Evolutionary conservation across 1,140 invertebrate species (phyloP).

Genomic region (Magallana ariakensis): DNA sequence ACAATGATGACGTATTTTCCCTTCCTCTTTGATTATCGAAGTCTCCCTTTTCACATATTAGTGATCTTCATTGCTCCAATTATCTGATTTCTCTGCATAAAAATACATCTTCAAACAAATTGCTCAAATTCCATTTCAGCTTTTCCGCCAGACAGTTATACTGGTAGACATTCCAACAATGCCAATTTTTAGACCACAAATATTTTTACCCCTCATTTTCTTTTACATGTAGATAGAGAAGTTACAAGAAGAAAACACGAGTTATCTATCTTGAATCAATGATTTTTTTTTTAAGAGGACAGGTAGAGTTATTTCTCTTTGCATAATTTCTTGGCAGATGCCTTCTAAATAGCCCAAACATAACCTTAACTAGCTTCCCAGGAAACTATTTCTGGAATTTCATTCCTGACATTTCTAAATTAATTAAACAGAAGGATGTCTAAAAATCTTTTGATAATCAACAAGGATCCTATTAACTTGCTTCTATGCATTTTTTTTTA

Average conservation of each 20-base stretch:
- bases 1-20: constrained; percentile 29
- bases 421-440: not conserved
- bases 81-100: constrained; percentile 13
- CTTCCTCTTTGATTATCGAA: not conserved
- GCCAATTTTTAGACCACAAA: constrained; percentile 23
- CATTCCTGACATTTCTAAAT: constrained; percentile 10
- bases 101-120: constrained; percentile 22
- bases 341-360: too few relatives aligned
- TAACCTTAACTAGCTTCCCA: not conserved
- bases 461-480: not conserved
- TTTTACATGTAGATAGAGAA: not conserved
- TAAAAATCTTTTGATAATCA: not conserved
- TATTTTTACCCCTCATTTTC: not conserved
- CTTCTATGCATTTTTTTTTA: too few relatives aligned
- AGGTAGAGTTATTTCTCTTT: not conserved
- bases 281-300: not conserved
- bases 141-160: constrained; percentile 18
- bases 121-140: not conserved
- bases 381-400: not conserved
- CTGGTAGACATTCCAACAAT: constrained; percentile 5
- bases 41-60: constrained; percentile 15
- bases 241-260: not conserved
- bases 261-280: constrained; percentile 6
- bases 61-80: constrained; percentile 22
- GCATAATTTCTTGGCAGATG: too few relatives aligned